These are phyloP conservation scores for Gadopsis marmoratus DNA, from an alignment of 2,797 vertebrate species.

Conservation along the genomic window DNA sequence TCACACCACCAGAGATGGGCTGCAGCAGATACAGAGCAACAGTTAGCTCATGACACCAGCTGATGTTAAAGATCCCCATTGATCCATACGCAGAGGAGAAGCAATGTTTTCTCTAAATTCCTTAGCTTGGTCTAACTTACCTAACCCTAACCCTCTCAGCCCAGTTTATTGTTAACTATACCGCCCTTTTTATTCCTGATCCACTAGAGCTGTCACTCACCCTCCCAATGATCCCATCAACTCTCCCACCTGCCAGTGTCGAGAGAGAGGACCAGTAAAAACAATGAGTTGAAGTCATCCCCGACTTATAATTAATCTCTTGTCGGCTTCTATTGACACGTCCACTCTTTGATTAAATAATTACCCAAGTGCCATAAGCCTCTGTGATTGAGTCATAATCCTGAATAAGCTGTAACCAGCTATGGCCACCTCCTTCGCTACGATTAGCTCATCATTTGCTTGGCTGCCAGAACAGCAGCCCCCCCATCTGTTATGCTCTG, in stretches of 20 bases:
- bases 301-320: slow-evolving; percentile 83
- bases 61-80: slow-evolving; percentile 41
- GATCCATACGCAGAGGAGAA: slow-evolving; percentile 10
- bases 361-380: slow-evolving; percentile 84
- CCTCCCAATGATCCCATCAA: slow-evolving; percentile 62
- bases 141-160: no score
- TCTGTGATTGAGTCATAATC: slow-evolving; percentile 85
- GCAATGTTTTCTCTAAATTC: slow-evolving; percentile 40
- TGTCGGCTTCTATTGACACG: slow-evolving; percentile 82
- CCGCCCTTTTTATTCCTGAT: slow-evolving; percentile 68
- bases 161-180: slow-evolving; percentile 64
- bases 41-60: slow-evolving; percentile 22
- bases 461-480: slow-evolving; percentile 50
- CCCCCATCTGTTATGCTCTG: slow-evolving; percentile 64
- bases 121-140: no score
- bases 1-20: not conserved
- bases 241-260: slow-evolving; percentile 53
- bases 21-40: slow-evolving; percentile 26
- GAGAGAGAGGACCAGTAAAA: slow-evolving; percentile 63
- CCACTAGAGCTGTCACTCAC: slow-evolving; percentile 76
- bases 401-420: slow-evolving; percentile 77
- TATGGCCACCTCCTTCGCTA: slow-evolving; percentile 72
- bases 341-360: slow-evolving; percentile 87
- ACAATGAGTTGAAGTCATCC: slow-evolving; percentile 77
- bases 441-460: slow-evolving; percentile 79